phyloP scores from a whole-genome alignment of 2,113 vertebrate species.

The Erpornis zantholeuca region DNA sequence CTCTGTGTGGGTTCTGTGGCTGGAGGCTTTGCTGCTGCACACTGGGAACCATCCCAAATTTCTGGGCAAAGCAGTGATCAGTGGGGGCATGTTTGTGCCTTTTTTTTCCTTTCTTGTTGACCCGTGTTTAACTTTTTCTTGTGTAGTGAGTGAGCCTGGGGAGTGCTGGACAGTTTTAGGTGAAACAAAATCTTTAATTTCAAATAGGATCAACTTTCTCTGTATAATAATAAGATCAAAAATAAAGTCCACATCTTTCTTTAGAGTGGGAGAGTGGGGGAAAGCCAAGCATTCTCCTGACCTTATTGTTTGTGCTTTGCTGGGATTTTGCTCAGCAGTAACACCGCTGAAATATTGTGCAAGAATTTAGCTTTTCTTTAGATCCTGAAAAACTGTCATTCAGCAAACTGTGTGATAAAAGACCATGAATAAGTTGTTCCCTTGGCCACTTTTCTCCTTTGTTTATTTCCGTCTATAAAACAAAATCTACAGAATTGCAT shows the following conservation, averaged over 20 bases:
- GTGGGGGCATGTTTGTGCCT: not conserved
- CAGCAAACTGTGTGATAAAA: not conserved
- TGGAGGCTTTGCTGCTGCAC: not conserved
- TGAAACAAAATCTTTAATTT: not conserved
- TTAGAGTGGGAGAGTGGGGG: fast-evolving
- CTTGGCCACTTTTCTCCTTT: not conserved
- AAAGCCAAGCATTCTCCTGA: not conserved
- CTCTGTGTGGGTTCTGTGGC: fast-evolving
- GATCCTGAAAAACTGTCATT: not conserved
- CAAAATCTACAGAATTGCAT: not conserved
- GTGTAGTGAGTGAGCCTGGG: not conserved
- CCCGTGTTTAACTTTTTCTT: not conserved
- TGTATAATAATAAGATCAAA: not conserved
- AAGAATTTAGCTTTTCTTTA: not conserved
- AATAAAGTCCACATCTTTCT: not conserved
- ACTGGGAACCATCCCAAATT: not conserved
- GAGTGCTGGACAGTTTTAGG: not conserved
- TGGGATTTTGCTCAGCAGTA: not conserved
- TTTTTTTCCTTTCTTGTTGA: not conserved
- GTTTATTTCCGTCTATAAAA: not conserved
- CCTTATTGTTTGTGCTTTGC: not conserved
- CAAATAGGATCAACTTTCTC: not conserved
- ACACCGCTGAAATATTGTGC: not conserved
- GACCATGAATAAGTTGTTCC: not conserved
- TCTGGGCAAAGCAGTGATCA: not conserved